A percentile compares a stretch with the other conserved stretches of the same genome.
Conservation (phyloP, 2,113 vertebrate genomes). For the Lipotes vexillifer region DNA sequence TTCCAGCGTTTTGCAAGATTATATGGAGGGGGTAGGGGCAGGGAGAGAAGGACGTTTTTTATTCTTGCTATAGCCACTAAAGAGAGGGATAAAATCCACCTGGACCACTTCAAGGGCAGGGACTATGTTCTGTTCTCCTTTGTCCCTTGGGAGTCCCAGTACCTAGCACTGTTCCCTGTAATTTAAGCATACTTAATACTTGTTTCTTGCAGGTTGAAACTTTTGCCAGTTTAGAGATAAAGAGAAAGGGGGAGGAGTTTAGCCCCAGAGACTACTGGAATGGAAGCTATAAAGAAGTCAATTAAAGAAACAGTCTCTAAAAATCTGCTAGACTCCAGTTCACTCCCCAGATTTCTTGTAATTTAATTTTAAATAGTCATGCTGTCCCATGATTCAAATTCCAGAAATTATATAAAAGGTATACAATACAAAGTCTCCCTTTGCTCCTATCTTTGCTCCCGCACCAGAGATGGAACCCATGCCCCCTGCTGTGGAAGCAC, state of each 20-base stretch:
- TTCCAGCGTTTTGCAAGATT: constrained; percentile 30
- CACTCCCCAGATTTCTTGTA: neutral
- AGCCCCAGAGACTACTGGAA: neutral
- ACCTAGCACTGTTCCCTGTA: neutral
- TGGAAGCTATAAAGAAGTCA: neutral
- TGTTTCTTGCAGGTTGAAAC: neutral
- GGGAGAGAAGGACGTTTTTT: neutral
- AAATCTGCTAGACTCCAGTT: neutral
- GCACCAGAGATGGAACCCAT: too few relatives aligned
- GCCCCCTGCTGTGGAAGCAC: too few relatives aligned
- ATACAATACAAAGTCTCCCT: neutral
- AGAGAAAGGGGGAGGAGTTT: neutral
- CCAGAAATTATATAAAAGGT: neutral
- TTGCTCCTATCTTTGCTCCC: neutral
- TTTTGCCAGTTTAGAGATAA: neutral
- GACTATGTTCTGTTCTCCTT: neutral
- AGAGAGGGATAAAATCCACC: neutral
- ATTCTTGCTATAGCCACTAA: neutral
- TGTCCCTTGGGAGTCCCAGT: neutral
- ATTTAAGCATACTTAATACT: constrained; percentile 1
- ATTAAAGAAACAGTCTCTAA: neutral
- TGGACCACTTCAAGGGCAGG: neutral
- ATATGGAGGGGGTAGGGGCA: neutral
- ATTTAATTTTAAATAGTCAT: constrained; percentile 23
- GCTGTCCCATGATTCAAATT: neutral